Base-by-base conservation (phyloP, 2,113 vertebrate genomes). In the Scomber colias region DNA sequence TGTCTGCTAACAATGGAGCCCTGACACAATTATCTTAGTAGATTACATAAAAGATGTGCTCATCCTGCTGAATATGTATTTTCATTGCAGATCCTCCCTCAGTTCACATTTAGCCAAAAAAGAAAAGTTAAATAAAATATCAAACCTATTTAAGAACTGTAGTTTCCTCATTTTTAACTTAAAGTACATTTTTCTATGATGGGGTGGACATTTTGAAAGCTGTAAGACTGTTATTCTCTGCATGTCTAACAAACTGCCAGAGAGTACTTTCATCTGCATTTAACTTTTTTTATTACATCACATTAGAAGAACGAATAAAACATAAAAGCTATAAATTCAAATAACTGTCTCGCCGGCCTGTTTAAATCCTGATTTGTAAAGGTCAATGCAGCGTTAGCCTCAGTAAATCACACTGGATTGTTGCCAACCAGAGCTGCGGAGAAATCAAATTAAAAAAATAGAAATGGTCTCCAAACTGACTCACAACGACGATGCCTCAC, bases 281-380 rank as follows among this genome's bases (percentile, higher is more conserved):
- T 17, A 15, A 67, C 24, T 0, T 0, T 49, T 72, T 84, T 75
- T 79, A 86, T 69, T 57, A 62, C 30, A 68, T 56, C 56, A 67
- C 61, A 73, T 88, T 76, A 82, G 48, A 50, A n/a, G 49, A 82
- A 76, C 4, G 24, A 49, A 44, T 49, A 57, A 75, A 76, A 55
- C 19, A 82, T 35, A 46, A 77, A 77, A 60, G 68, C 45, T 48
- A 74, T 88, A 30, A 83, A 85, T 80, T 77, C 31, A 40, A 62
- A 85, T 79, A 63, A 61, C 31, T 54, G 79, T 83, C 85, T 71
- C 14, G 19, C 31, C 13, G 16, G 65, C 67, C 79, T 70, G 73
- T 84, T 85, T 85, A 27, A 83, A 72, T 70, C 24, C 63, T 78
- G 81, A 80, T 85, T 66, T 81, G 61, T 75, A 88, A 89, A 90